Base-by-base conservation (phyloP, 2,888 invertebrate species). In the Agrochola lychnidis region DNA sequence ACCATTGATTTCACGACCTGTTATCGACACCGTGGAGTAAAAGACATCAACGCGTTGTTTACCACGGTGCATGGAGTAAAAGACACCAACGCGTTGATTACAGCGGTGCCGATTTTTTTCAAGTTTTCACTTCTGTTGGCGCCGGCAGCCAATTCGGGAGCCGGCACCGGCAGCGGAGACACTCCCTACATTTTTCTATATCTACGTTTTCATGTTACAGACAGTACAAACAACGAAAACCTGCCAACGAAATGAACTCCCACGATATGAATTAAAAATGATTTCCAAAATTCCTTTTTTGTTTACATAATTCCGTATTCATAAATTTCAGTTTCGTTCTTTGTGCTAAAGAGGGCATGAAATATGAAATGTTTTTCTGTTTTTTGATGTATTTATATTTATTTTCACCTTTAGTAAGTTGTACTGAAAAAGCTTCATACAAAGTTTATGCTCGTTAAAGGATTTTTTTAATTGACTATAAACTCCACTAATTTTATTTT, bases 261-360 rank as follows among this genome's bases (percentile, higher is more conserved):
- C 51, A 69, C 66, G 59, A 76, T 67, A 78, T 74, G 76, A 83
- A 81, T 76, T 73, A 78, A 78, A 79, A 81, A 78, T 87, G 22
- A 77, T 73, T 76, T 74, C 69, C 40, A 69, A 80, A 81, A 81
- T 78, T 61, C 1, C 22, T 62, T 64, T 76, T 80, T 78, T 85
- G 73, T 87, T 80, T 69, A 81, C 70, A 57, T 73, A 68, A 79
- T 78, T 75, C 69, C n/a, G 70, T 75, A 84, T 87, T 86, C 79
- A 83, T 83, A 76, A 80, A 77, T 68, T 75, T 75, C 76, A 69
- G 63, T 73, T 79, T 66, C 63, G 62, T 79, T 74, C 59, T 74
- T 64, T 56, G 70, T 76, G 70, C 63, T 74, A 72, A 84, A 85
- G 70, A 71, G 73, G 64, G 62, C 70, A 68, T 75, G 72, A 73